Base-by-base conservation (phyloP, 2,888 invertebrate genomes). In the Cecidostiba fungosa region DNA sequence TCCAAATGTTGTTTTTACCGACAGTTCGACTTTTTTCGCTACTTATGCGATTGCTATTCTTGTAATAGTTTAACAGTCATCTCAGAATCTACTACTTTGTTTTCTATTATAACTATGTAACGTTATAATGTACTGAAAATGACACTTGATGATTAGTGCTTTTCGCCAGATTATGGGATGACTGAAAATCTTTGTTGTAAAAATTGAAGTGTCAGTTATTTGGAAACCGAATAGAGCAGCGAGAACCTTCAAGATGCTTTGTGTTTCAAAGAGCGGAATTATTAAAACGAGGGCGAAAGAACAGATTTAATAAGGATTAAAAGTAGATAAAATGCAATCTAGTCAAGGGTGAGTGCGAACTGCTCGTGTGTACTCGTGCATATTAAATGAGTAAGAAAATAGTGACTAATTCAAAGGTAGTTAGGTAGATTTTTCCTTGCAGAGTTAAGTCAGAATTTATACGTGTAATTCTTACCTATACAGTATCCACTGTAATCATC, bases 271-370 rank as follows among this genome's bases (percentile, higher is more conserved):
- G n/a, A 36, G 32, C 8, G 66, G 79, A 87, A 87, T 86, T 76
- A 87, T 87, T 86, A 87, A 36, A 66, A 23, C 36, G 26, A 47
- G 29, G 26, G 10, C 50, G 72, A 54, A 36, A 76, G 32, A 77
- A 36, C 16, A 36, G 43, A 72, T 77, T 83, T 59, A 54, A 12
- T 29, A 43, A 77, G 32, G 36, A 74, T 50, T 54, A 81, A 54
- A 78, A 32, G 19, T 70, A n/a, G 54, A 82, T 26, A 92, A 90
- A 91, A 92, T 90, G 92, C 92, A 93, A 92, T 93, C 93, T 93
- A 93, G 93, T 93, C 93, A 93, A 91, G 89, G 76, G 59, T 76
- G 87, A 89, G 85, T 86, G 88, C 82, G 88, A 88, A 87, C 82
- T 82, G 89, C 85, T 89, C 87, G 88, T 81, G 73, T 86, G 84